Conservation (phyloP, 2,888 invertebrate genomes). For the Agrochola lota region DNA sequence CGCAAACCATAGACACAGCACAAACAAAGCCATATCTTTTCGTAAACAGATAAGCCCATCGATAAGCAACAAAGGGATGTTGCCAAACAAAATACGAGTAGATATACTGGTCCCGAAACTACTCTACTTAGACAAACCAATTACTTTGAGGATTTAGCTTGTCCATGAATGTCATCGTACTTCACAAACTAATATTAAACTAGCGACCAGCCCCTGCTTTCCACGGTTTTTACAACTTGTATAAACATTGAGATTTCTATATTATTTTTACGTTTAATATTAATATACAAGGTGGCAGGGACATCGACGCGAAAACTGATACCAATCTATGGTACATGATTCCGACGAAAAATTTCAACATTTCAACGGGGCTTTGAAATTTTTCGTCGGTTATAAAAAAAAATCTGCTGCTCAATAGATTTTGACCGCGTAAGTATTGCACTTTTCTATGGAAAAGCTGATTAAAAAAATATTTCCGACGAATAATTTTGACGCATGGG, state of each 20-base stretch:
- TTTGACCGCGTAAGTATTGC: too few species aligned
- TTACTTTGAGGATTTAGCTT: constrained; percentile 51
- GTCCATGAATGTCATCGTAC: constrained; percentile 20
- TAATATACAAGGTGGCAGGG: too few species aligned
- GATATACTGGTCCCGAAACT: constrained; percentile 23
- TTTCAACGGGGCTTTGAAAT: too few species aligned
- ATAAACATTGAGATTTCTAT: background rate
- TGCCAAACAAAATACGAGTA: constrained; percentile 19
- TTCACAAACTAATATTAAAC: constrained; percentile 35
- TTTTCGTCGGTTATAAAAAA: too few species aligned
- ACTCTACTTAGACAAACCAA: constrained; percentile 48
- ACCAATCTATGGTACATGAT: too few species aligned
- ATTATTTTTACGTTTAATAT: too few species aligned
- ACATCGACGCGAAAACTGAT: too few species aligned
- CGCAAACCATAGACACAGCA: constrained; percentile 4
- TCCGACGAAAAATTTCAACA: too few species aligned
- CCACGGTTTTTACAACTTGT: background rate
- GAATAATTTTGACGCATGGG: too few species aligned
- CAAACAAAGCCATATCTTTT: constrained; percentile 21
- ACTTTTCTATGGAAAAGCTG: too few species aligned
- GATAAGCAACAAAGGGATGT: constrained; percentile 29
- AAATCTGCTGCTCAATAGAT: too few species aligned
- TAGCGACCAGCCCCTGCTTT: background rate
- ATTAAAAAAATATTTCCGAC: too few species aligned
- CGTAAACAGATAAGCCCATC: constrained; percentile 27